Evolutionary conservation across 2,797 vertebrate species (phyloP).

Genomic region (Botia almorhae): DNA sequence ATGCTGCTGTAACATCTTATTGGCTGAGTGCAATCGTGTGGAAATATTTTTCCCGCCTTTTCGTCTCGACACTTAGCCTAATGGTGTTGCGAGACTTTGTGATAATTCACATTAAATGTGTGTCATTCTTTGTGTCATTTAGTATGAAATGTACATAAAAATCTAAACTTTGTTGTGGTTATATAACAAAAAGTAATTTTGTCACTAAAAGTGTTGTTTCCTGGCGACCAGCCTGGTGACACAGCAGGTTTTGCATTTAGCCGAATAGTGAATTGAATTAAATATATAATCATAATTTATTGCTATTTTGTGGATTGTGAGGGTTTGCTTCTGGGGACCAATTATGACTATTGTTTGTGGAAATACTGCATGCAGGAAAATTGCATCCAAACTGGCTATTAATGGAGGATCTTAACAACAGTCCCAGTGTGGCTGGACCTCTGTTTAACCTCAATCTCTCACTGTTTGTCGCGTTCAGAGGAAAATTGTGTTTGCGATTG

Average conservation of each 20-base stretch:
- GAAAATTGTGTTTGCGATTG: background rate
- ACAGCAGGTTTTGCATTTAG: background rate
- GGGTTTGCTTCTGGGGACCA: background rate
- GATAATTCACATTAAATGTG: too few species aligned
- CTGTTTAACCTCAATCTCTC: background rate
- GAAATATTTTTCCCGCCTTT: background rate
- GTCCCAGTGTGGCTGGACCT: background rate
- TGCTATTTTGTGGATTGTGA: background rate
- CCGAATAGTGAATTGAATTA: background rate
- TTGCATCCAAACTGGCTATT: background rate
- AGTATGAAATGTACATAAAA: too few species aligned
- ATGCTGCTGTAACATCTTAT: slow-evolving; percentile 15
- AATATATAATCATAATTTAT: background rate
- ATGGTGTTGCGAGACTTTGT: too few species aligned
- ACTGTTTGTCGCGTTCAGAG: background rate
- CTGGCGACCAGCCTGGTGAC: too few species aligned
- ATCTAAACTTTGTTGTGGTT: too few species aligned
- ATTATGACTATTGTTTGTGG: background rate
- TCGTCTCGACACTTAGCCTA: background rate
- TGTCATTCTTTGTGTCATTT: too few species aligned
- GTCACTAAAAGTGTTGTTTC: too few species aligned
- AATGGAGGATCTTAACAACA: background rate
- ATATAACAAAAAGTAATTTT: too few species aligned
- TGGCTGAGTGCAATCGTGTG: background rate
- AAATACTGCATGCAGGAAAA: background rate